phyloP scores from a whole-genome alignment of 2,113 vertebrate genomes.

The Noctilio leporinus region DNA sequence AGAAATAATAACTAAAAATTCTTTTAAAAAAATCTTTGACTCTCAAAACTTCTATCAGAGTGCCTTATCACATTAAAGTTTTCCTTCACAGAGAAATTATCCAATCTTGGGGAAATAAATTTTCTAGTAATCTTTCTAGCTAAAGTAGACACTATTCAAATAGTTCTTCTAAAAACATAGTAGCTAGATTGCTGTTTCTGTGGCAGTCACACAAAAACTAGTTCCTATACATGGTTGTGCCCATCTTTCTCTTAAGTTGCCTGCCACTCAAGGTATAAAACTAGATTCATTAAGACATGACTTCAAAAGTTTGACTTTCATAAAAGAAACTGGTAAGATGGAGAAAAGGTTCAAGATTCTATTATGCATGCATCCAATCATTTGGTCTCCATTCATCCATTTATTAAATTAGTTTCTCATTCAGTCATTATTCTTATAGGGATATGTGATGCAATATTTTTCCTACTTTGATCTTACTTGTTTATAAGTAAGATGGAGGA shows the following conservation, averaged over 20 bases:
- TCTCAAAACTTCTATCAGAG: background rate
- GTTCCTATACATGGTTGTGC: background rate
- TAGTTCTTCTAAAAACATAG: background rate
- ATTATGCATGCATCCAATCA: background rate
- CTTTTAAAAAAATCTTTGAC: background rate
- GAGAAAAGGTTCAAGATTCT: background rate
- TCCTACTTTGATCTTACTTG: background rate
- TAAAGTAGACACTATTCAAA: background rate
- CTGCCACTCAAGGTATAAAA: background rate
- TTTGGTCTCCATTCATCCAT: background rate
- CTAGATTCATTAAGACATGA: background rate
- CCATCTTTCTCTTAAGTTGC: background rate
- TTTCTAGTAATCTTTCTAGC: background rate
- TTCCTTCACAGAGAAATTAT: background rate
- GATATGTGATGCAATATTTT: background rate
- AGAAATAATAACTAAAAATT: background rate
- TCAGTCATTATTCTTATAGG: background rate
- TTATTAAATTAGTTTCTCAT: background rate
- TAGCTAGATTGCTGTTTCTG: background rate
- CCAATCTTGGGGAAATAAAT: background rate
- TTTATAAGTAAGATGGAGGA: background rate
- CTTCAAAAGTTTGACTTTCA: background rate
- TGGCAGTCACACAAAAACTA: background rate
- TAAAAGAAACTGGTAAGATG: background rate
- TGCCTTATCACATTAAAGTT: background rate